phyloP scores from a whole-genome alignment of 2,797 vertebrate genomes.

The Darevskia mixta region DNA sequence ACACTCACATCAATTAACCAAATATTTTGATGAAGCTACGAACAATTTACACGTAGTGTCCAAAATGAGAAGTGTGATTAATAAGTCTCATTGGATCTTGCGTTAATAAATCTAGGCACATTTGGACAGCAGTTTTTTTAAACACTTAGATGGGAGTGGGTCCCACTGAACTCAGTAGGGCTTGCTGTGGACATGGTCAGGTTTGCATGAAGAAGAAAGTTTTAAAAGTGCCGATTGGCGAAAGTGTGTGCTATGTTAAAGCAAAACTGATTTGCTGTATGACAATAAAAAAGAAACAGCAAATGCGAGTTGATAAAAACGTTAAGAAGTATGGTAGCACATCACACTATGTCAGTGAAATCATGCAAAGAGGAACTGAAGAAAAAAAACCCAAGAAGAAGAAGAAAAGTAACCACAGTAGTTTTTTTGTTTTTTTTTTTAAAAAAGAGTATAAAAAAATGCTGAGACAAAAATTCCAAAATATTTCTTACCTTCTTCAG shows the following conservation, averaged over 20 bases:
- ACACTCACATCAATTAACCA: background rate
- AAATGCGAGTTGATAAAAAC: constrained; percentile 73
- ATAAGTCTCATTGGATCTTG: background rate
- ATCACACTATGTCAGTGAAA: constrained; percentile 85
- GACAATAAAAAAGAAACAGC: constrained; percentile 66
- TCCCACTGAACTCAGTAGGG: background rate
- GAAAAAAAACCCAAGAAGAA: constrained; percentile 57
- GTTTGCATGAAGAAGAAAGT: background rate
- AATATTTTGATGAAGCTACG: background rate
- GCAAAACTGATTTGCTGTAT: constrained; percentile 13
- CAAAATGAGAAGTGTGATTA: background rate
- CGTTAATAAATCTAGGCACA: background rate
- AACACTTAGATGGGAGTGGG: background rate
- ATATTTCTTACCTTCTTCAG: constrained; percentile 98
- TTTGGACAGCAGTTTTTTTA: background rate
- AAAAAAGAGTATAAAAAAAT: constrained; percentile 74
- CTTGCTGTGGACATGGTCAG: background rate
- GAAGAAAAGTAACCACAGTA: constrained; percentile 73
- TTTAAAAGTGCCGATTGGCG: background rate
- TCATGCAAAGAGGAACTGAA: constrained; percentile 79
- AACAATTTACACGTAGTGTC: background rate
- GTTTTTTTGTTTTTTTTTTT: constrained; percentile 35
- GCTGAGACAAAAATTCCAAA: constrained; percentile 80
- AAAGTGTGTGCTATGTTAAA: constrained; percentile 3
- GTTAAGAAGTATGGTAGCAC: constrained; percentile 42